Base-by-base conservation (phyloP, 2,113 vertebrate genomes). In the Petroica traversi region DNA sequence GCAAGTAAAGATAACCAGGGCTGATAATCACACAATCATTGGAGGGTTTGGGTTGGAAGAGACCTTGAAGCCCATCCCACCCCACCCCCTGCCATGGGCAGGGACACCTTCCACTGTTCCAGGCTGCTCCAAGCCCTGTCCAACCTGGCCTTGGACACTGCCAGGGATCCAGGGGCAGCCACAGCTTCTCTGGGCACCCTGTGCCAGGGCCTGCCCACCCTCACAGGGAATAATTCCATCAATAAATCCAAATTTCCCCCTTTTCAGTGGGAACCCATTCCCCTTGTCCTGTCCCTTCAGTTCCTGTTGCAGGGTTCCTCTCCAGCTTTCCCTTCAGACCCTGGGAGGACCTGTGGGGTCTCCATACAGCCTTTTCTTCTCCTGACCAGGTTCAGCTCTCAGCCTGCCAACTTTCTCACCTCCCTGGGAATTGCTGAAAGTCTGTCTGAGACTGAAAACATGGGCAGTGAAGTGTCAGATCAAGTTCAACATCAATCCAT, bases 231-330 rank as follows among this genome's bases (percentile, higher is more conserved):
- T 12, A 29, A 40, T 58, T 66, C 25, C 43, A 24, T 6, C n/a
- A 3, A 2, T 7, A 43, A 10, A 51, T 29, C 46, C 48, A 45
- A 33, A 36, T 38, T 54, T 45, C 5, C 16, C 13, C 18, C 2
- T 2, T 43, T 3, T 12, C 36, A 69, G 9, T 45, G 2, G 4
- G n/a, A 85, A 74, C 0, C 41, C 34, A 31, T 66, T 31, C 19
- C 29, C 34, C 0, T 0, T 41, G 36, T 43, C 20, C 71, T 34
- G 25, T 0, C 43, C 1, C 34, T 41, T 5, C 71, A 66, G 34
- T 25, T 49, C 6, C 11, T 31, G 25, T 0, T 41, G 16, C n/a
- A 48, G 23, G 2, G 4, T 48, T 59, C 34, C 51, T 49, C 43
- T 49, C 61, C 61, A 58, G 41, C 4, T 48, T 6, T 16, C 58